phyloP scores from a whole-genome alignment of 1,140 invertebrate genomes.

The Apis laboriosa region DNA sequence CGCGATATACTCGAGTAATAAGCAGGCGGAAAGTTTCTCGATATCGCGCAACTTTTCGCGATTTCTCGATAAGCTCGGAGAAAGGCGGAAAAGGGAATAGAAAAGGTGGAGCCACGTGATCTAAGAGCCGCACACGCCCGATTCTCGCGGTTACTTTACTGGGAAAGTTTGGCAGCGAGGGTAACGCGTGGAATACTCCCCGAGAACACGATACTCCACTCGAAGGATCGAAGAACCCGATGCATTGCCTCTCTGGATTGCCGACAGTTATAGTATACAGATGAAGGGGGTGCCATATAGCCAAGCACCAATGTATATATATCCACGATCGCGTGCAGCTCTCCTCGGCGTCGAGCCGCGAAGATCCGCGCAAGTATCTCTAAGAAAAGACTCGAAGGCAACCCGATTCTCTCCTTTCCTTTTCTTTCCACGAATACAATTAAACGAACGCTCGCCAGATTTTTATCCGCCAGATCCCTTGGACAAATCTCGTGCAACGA shows the following conservation, averaged over 20 bases:
- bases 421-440: not conserved
- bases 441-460: not conserved
- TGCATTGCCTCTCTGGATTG: conserved; percentile 48
- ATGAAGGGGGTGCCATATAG: conserved; percentile 21
- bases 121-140: not conserved
- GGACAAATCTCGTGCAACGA: too few species aligned
- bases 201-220: conserved; percentile 71
- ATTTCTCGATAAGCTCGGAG: not conserved
- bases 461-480: not conserved
- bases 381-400: not conserved
- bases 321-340: conserved; percentile 41
- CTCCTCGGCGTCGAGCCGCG: conserved; percentile 26
- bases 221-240: conserved; percentile 60
- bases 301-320: conserved; percentile 37
- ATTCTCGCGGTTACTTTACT: not conserved
- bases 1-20: too few species aligned
- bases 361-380: conserved; percentile 33
- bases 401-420: not conserved
- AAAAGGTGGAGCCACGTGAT: not conserved
- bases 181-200: not conserved
- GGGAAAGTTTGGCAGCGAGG: not conserved
- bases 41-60: not conserved
- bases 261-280: conserved; percentile 18
- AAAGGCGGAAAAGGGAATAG: not conserved
- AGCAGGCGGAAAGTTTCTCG: not conserved